Conservation (phyloP, 2,797 vertebrate genomes). For the Xenopus petersii region DNA sequence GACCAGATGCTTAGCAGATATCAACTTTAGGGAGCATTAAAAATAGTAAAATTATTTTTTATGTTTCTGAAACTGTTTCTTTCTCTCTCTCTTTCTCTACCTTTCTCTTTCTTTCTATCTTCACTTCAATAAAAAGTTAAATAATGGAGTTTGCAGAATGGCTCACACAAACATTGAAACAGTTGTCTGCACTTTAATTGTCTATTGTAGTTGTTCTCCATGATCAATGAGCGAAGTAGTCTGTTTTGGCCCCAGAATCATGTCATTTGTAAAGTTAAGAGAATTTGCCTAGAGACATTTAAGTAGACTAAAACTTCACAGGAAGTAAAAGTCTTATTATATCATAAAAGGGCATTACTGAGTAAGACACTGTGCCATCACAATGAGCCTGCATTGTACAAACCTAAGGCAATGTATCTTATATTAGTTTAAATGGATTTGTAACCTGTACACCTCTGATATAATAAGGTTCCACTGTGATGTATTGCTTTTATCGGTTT, state of each 20-base stretch:
- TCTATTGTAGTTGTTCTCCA: no score
- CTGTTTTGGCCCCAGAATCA: no score
- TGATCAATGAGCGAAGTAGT: no score
- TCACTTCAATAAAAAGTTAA: no score
- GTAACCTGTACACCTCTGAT: constrained; percentile 3
- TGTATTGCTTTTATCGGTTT: constrained; percentile 4
- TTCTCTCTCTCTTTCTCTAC: no score
- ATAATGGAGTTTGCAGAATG: no score
- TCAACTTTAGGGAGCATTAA: neutral
- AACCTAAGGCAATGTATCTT: neutral
- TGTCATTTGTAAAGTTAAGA: no score
- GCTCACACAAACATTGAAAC: no score
- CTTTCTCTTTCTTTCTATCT: no score
- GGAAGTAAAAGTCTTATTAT: neutral
- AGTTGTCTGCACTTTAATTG: no score
- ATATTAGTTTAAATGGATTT: constrained; percentile 27
- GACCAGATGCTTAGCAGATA: neutral
- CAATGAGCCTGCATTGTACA: neutral
- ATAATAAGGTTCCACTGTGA: constrained; percentile 10
- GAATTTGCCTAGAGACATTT: neutral
- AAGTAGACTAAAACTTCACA: neutral
- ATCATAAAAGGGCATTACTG: neutral
- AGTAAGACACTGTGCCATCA: neutral
- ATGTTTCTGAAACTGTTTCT: no score
- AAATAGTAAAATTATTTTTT: neutral